phyloP scores from a whole-genome alignment of 2,113 vertebrate genomes.

The Lucifuga dentata region DNA sequence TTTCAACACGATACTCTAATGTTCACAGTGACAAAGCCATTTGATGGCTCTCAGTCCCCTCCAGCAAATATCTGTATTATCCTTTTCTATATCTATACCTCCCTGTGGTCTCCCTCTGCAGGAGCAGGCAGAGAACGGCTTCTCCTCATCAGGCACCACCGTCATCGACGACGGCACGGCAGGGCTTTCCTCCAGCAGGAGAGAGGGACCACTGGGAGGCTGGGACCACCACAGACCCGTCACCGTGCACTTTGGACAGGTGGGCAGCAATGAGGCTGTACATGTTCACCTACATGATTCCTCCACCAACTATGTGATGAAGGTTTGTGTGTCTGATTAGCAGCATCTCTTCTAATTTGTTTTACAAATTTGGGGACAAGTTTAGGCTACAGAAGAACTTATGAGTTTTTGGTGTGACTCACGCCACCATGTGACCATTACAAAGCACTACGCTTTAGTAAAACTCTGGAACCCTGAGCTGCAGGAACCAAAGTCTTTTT shows the following conservation, averaged over 20 bases:
- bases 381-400: too few species aligned
- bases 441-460: too few species aligned
- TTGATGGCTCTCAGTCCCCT: constrained; percentile 9
- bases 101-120: constrained; percentile 68
- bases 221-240: constrained; percentile 89
- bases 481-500: too few species aligned
- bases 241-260: constrained; percentile 95
- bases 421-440: too few species aligned
- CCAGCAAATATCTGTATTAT: constrained; percentile 31
- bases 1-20: neutral
- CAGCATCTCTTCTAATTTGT: too few species aligned
- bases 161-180: constrained; percentile 69
- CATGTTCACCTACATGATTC: too few species aligned
- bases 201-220: constrained; percentile 78
- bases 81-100: constrained; percentile 50
- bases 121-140: constrained; percentile 94
- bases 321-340: too few species aligned
- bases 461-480: too few species aligned
- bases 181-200: constrained; percentile 68
- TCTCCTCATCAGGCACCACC: constrained; percentile 76
- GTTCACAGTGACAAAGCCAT: neutral
- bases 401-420: too few species aligned
- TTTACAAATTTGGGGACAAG: too few species aligned
- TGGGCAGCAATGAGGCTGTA: constrained; percentile 71
- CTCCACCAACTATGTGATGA: too few species aligned